These are phyloP conservation scores for Campylomormyrus numenius DNA, from an alignment of 2,113 vertebrate species.

Conservation along the genomic window DNA sequence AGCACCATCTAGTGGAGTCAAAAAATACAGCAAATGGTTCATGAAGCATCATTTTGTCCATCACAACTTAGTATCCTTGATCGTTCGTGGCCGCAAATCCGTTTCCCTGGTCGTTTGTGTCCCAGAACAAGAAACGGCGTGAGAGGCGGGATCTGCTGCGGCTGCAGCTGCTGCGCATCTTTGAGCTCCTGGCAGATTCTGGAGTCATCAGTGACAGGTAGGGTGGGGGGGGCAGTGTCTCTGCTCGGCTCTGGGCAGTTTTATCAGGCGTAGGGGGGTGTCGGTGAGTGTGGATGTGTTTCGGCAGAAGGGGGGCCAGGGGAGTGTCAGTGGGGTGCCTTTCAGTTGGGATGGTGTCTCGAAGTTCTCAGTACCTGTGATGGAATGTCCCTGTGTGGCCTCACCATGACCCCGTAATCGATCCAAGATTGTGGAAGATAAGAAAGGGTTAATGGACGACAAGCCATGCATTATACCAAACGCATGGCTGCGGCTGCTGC, in stretches of 20 bases:
- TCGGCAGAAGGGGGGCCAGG: neutral
- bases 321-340: neutral
- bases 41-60: neutral
- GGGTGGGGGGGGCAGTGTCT: neutral
- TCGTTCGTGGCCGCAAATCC: neutral
- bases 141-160: conserved; percentile 87
- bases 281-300: neutral
- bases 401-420: neutral
- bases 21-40: neutral
- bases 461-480: neutral
- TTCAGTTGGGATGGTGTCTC: neutral
- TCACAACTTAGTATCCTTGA: neutral
- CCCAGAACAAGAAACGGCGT: conserved; percentile 91
- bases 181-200: conserved; percentile 91
- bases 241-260: neutral
- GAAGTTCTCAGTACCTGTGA: neutral
- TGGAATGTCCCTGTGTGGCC: neutral
- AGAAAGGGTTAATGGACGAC: neutral
- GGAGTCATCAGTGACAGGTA: conserved; percentile 98
- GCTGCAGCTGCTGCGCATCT: conserved; percentile 87
- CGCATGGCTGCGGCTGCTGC: neutral
- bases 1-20: neutral
- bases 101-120: neutral
- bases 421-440: neutral
- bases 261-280: neutral